phyloP scores from a whole-genome alignment of 2,113 vertebrate species.

The Lasiurus borealis region DNA sequence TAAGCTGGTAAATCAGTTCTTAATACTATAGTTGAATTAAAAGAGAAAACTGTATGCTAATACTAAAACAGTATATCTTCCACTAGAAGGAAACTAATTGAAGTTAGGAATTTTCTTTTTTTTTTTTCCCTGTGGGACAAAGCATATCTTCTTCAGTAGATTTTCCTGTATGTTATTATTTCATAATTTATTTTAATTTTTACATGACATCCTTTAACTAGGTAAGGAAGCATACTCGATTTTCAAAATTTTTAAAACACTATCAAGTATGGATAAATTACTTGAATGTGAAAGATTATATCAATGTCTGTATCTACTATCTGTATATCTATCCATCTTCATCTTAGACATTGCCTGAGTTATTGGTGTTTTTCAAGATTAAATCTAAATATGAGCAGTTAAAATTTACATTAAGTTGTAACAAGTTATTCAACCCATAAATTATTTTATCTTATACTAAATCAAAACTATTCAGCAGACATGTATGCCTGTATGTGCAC shows the following conservation, averaged over 20 bases:
- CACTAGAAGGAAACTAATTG: background rate
- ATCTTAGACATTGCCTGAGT: background rate
- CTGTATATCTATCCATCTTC: background rate
- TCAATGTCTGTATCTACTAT: background rate
- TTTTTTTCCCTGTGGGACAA: background rate
- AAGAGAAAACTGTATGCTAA: background rate
- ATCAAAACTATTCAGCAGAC: background rate
- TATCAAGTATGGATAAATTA: background rate
- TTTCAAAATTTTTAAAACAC: background rate
- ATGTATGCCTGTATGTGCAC: background rate
- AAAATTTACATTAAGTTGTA: background rate
- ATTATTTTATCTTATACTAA: background rate
- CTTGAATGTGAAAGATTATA: background rate
- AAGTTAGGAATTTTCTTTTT: background rate
- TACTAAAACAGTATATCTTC: background rate
- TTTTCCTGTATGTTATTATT: background rate
- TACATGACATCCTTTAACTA: background rate
- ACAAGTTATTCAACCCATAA: background rate
- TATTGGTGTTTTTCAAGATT: background rate
- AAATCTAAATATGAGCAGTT: background rate
- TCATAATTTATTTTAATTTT: constrained; percentile 7
- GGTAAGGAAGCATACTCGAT: background rate
- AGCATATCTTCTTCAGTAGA: background rate
- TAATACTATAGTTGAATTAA: background rate
- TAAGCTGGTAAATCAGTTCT: background rate